A percentile compares a stretch with the other conserved stretches of the same genome.
These are phyloP conservation scores for Aldabrachelys gigantea DNA, from an alignment of 2,113 vertebrate genomes.

Conservation along the genomic window DNA sequence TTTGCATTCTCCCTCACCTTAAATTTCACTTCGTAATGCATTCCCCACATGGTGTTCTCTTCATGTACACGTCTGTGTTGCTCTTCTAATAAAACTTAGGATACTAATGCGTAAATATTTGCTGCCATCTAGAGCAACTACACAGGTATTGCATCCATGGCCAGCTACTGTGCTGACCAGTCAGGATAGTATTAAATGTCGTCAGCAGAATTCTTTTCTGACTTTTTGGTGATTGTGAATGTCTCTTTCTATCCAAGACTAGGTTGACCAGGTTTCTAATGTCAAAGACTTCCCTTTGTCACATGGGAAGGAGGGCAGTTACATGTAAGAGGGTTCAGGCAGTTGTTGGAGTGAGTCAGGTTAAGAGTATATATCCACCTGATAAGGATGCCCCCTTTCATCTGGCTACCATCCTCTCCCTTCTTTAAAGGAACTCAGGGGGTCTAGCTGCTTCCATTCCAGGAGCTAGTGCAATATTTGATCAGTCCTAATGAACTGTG, in stretches of 20 bases:
- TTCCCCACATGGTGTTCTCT: neutral
- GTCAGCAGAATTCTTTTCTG: rapidly evolving
- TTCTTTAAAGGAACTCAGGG: neutral
- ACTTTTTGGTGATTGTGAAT: rapidly evolving
- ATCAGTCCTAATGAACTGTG: neutral
- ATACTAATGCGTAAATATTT: neutral
- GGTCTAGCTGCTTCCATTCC: neutral
- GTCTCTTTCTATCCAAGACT: rapidly evolving
- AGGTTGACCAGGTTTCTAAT: rapidly evolving
- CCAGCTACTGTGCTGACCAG: neutral
- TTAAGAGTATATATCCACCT: neutral
- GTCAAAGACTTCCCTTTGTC: neutral
- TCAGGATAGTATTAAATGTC: neutral
- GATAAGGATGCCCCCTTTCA: too few species aligned
- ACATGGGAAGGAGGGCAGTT: neutral
- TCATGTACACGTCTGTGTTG: neutral
- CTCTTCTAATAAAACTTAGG: neutral
- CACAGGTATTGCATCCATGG: rapidly evolving
- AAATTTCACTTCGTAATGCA: neutral
- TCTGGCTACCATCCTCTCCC: neutral
- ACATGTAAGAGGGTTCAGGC: neutral
- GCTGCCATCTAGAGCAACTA: slow-evolving; percentile 1
- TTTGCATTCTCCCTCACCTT: neutral
- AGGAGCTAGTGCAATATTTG: neutral
- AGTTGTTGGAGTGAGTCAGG: neutral